phyloP scores from a whole-genome alignment of 2,113 vertebrate species.

The Barbus barbus region DNA sequence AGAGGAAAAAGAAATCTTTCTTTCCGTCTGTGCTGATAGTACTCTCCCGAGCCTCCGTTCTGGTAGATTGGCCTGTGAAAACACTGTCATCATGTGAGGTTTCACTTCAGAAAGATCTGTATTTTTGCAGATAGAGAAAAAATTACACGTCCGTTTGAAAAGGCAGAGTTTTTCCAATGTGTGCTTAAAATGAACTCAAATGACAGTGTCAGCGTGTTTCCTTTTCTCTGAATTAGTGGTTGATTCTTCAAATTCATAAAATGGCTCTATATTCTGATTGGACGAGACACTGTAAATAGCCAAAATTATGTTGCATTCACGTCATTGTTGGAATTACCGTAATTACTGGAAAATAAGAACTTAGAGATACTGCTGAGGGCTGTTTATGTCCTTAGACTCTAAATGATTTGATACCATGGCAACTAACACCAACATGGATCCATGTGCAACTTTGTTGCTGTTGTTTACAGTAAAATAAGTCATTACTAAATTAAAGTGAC shows the following conservation, averaged over 20 bases:
- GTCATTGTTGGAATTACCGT: background rate
- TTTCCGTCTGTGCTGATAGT: constrained; percentile 44
- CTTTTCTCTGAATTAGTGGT: background rate
- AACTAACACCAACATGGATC: background rate
- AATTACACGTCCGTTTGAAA: constrained; percentile 4
- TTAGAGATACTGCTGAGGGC: background rate
- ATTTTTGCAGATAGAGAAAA: constrained; percentile 31
- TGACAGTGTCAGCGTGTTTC: background rate
- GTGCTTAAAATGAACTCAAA: background rate
- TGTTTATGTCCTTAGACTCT: background rate
- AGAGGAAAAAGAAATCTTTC: constrained; percentile 52
- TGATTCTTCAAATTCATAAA: background rate
- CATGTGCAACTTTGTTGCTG: background rate
- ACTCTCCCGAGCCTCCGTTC: constrained; percentile 46
- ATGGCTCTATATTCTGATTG: background rate
- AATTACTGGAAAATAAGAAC: background rate
- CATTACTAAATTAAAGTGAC: background rate
- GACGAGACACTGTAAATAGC: background rate
- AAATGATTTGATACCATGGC: background rate
- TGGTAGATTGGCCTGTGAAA: constrained; percentile 54
- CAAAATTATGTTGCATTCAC: background rate
- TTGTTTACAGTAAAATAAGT: constrained; percentile 2
- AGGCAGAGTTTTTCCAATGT: background rate
- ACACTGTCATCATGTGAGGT: constrained; percentile 45
- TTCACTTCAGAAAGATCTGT: constrained; percentile 26